A percentile compares a stretch with the other conserved stretches of the same genome.
Conservation (phyloP, 2,113 vertebrate species). For the Ibidorhyncha struthersii region DNA sequence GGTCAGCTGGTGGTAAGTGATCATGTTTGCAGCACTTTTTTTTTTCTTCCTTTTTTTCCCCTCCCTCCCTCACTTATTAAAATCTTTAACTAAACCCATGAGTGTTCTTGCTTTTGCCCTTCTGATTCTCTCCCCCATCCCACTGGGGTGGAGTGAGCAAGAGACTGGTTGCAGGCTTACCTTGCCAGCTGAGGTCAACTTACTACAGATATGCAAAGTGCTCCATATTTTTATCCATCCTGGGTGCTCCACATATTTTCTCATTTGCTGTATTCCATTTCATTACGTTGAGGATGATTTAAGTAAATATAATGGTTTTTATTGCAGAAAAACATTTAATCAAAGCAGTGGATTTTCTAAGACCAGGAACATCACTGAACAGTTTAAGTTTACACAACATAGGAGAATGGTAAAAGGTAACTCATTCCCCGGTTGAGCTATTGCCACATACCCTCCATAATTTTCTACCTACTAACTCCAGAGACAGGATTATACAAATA, state of each 20-base stretch:
- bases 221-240: not conserved
- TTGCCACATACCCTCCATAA: not conserved
- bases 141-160: not conserved
- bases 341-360: not conserved
- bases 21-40: not conserved
- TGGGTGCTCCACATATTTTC: not conserved
- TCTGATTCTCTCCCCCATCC: not conserved
- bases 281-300: not conserved
- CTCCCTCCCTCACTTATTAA: not conserved
- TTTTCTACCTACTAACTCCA: not conserved
- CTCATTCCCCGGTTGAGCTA: not conserved
- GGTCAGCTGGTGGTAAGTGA: not conserved
- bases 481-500: not conserved
- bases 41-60: fast-evolving
- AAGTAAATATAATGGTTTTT: not conserved
- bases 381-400: not conserved
- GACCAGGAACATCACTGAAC: not conserved
- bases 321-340: not conserved
- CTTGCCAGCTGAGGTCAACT: not conserved
- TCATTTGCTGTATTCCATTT: not conserved
- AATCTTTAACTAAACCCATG: not conserved
- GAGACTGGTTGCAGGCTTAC: not conserved
- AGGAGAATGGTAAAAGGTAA: not conserved
- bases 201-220: not conserved
- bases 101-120: not conserved